Evolutionary conservation across 1,140 invertebrate genomes (phyloP), one percentile per base, ranked within the genome.

Genomic region (Euwallacea similis): DNA sequence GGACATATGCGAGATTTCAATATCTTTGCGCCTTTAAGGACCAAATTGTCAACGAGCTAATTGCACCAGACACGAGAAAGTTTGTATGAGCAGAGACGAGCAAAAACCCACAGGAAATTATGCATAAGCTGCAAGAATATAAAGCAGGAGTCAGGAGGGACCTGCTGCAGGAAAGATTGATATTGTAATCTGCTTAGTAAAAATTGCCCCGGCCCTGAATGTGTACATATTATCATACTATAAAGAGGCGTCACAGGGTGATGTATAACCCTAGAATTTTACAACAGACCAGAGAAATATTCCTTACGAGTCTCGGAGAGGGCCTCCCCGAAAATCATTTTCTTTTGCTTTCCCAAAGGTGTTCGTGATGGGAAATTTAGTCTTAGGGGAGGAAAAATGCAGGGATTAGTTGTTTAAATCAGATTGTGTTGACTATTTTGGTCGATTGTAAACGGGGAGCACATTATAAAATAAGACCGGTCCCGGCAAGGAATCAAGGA

Each of bases 171-270:
- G 79, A 78, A 75, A 80, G 79, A 80, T 80, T 80, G 79, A 80
- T 80, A 79, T 76, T 77, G 79, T 79, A 80, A 80, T 80, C 79
- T 79, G 78, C 79, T 78, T 78, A 76, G 77, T 78, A 80, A 80
- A 80, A 78, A 79, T 79, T 80, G 79, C 76, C 55, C 75, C 72
- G 75, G 71, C 76, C 76, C 75, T 65, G 74, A 77, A 76, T 79
- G 73, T 79, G 77, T 79, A 80, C 79, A 80, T 77, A 80, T 80
- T 80, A 80, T 80, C 79, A 80, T 80, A 79, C 79, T 79, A 80
- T 80, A 79, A 80, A 76, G 77, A 79, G 74, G 75, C 77, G 79
- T 80, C 79, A 80, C 69, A 77, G 76, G 72, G 79, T 80, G 79
- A 80, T 80, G 71, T 79, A 80, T 77, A 75, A 76, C 70, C 54